Percentiles rank a stretch among this genome's conserved stretches.
phyloP scores from a whole-genome alignment of 1,140 invertebrate genomes.

The Bombus superbus region DNA sequence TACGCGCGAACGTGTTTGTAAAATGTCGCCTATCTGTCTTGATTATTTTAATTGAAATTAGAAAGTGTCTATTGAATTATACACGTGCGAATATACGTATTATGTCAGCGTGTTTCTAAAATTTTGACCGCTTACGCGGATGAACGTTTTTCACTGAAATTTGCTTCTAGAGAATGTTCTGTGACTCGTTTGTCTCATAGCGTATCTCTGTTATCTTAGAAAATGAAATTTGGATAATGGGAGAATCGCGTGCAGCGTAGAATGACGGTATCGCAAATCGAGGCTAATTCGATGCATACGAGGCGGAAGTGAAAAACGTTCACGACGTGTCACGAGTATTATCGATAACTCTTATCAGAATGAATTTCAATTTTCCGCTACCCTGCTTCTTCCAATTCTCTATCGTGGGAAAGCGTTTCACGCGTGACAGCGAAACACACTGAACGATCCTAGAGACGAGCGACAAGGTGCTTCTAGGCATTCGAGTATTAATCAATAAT shows the following conservation, averaged over 20 bases:
- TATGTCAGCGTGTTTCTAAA: neutral
- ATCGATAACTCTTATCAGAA: neutral
- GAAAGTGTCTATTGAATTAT: no score
- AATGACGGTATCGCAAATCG: neutral
- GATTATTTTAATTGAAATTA: no score
- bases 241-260: neutral
- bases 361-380: conserved; percentile 8
- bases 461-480: neutral
- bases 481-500: conserved; percentile 27
- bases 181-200: no score
- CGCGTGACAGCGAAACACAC: neutral
- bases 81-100: no score
- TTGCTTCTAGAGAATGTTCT: no score
- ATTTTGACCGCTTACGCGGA: no score
- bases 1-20: no score
- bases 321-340: neutral
- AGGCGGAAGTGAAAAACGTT: neutral
- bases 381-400: no score
- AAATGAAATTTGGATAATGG: conserved; percentile 4
- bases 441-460: neutral
- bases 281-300: conserved; percentile 1
- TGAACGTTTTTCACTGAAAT: no score
- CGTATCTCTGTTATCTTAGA: neutral
- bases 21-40: no score
- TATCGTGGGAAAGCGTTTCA: conserved; percentile 39